Conservation (phyloP, 2,113 vertebrate genomes). For the Seriola quinqueradiata region DNA sequence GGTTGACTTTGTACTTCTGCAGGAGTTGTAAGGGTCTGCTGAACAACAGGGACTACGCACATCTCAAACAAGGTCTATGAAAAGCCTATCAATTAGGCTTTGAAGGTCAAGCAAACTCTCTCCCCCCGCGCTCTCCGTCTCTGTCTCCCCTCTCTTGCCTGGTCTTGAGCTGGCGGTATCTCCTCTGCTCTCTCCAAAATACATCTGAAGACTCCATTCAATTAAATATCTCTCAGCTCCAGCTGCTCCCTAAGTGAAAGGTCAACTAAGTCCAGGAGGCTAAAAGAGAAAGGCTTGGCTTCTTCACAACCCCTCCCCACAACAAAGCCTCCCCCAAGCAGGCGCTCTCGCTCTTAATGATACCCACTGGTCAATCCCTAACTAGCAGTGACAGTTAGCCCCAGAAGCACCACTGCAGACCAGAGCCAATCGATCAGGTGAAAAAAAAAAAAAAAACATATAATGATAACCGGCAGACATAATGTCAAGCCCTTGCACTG, state of each 20-base stretch:
- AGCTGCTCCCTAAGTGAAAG: slow-evolving; percentile 97
- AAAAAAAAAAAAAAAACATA: slow-evolving; percentile 78
- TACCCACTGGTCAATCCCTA: slow-evolving; percentile 94
- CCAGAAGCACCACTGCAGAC: slow-evolving; percentile 91
- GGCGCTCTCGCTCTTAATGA: slow-evolving; percentile 89
- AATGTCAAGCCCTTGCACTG: slow-evolving; percentile 87
- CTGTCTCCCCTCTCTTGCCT: slow-evolving; percentile 76
- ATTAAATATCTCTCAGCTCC: slow-evolving; percentile 95
- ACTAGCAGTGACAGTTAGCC: slow-evolving; percentile 92
- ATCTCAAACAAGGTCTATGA: slow-evolving; percentile 86
- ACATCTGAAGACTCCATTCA: slow-evolving; percentile 95
- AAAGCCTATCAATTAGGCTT: slow-evolving; percentile 91
- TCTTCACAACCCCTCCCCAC: slow-evolving; percentile 75
- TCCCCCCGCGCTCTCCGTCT: slow-evolving; percentile 24
- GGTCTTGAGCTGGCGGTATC: slow-evolving; percentile 83
- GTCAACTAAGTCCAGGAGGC: slow-evolving; percentile 93
- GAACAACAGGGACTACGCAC: slow-evolving; percentile 81
- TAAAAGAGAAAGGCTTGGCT: slow-evolving; percentile 87
- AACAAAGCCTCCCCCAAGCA: slow-evolving; percentile 83
- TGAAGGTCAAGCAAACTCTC: slow-evolving; percentile 90
- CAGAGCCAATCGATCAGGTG: slow-evolving; percentile 90
- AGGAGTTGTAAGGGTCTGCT: slow-evolving; percentile 86
- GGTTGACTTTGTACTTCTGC: slow-evolving; percentile 86
- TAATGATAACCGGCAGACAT: slow-evolving; percentile 98
- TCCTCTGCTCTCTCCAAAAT: slow-evolving; percentile 85